A percentile compares a stretch with the other conserved stretches of the same genome.
Conservation (phyloP, 2,797 vertebrate genomes). For the Coracias cyanogaster region DNA sequence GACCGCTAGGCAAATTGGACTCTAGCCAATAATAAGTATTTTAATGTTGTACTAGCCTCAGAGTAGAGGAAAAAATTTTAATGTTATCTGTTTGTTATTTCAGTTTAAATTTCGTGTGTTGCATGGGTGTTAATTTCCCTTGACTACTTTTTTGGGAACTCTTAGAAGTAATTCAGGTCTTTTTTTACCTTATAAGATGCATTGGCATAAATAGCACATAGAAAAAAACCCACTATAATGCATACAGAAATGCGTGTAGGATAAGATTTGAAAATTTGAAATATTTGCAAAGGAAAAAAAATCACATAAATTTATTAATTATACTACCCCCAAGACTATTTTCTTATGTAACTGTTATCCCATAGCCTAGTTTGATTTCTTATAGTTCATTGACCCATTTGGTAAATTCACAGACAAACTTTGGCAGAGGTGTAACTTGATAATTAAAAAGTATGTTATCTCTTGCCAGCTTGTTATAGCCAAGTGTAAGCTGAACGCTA, state of each 20-base stretch:
- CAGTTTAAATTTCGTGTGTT: neutral
- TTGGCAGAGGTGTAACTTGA: slow-evolving; percentile 83
- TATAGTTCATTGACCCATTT: slow-evolving; percentile 79
- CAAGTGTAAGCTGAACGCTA: slow-evolving; percentile 83
- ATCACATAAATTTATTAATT: neutral
- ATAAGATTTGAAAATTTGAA: neutral
- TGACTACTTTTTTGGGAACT: neutral
- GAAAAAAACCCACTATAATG: neutral
- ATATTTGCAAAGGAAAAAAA: neutral
- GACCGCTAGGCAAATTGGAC: slow-evolving; percentile 14
- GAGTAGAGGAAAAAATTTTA: neutral
- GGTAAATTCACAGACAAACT: slow-evolving; percentile 79
- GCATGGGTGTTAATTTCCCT: neutral
- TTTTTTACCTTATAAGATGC: neutral
- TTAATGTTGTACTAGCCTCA: neutral
- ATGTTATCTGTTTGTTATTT: neutral
- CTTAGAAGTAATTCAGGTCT: neutral
- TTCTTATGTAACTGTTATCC: slow-evolving; percentile 12
- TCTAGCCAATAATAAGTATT: neutral
- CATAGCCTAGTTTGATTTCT: slow-evolving; percentile 49
- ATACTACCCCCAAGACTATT: neutral
- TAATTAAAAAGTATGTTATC: slow-evolving; percentile 91
- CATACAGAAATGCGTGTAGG: neutral
- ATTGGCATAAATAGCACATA: neutral
- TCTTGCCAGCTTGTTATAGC: slow-evolving; percentile 85